Conservation (phyloP, 1,140 invertebrate species). For the Drosophila bifasciata region DNA sequence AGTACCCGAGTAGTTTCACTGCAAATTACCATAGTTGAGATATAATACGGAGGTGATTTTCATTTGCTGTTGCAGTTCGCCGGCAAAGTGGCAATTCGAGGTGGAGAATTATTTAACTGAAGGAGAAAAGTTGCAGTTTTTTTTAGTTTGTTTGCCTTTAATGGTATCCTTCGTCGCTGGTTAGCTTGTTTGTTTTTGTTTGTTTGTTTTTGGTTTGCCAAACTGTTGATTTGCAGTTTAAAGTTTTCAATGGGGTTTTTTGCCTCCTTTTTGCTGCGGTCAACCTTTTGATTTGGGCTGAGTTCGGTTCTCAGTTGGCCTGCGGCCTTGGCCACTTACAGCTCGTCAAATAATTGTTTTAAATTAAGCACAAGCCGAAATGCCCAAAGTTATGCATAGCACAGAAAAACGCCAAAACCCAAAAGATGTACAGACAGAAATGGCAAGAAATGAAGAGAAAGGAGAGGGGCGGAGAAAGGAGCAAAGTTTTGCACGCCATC, state of each 20-base stretch:
- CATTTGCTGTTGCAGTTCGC: constrained; percentile 16
- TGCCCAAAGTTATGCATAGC: constrained; percentile 72
- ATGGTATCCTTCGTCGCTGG: neutral
- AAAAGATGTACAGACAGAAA: constrained; percentile 35
- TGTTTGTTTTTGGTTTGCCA: too few species aligned
- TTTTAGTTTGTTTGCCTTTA: too few species aligned
- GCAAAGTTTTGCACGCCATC: constrained; percentile 56
- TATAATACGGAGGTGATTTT: constrained; percentile 56
- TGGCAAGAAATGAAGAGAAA: constrained; percentile 8
- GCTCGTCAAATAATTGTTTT: constrained; percentile 77
- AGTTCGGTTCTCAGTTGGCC: constrained; percentile 29
- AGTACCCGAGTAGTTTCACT: neutral
- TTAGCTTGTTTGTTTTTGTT: neutral
- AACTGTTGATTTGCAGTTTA: neutral
- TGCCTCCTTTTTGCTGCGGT: constrained; percentile 2
- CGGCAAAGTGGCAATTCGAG: constrained; percentile 49
- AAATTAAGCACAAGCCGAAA: constrained; percentile 77
- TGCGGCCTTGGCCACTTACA: constrained; percentile 55
- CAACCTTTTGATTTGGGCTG: constrained; percentile 43
- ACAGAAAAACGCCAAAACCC: constrained; percentile 53
- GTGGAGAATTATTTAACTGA: neutral
- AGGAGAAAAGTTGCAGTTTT: constrained; percentile 11
- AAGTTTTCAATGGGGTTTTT: neutral
- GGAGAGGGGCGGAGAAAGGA: neutral
- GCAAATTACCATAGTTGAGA: constrained; percentile 49